phyloP scores from a whole-genome alignment of 2,888 invertebrate genomes.

The Caenorhabditis imperialis region DNA sequence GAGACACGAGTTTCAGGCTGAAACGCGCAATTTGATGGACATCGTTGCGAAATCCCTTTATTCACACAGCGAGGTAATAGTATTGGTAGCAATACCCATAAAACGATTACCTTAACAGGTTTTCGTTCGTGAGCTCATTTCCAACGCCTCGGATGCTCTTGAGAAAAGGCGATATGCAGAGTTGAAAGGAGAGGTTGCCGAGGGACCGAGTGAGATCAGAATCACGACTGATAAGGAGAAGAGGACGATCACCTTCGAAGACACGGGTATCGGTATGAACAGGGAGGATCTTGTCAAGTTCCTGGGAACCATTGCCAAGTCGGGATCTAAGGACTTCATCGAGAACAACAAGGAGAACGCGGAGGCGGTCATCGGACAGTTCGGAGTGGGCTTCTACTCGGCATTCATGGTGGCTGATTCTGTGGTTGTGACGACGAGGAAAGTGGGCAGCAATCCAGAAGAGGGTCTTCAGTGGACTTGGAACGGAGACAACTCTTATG shows the following conservation, averaged over 20 bases:
- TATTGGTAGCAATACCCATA: not conserved
- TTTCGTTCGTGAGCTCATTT: conserved; percentile 93
- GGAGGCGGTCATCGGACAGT: conserved; percentile 92
- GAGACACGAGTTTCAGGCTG: conserved; percentile 94
- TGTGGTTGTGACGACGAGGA: conserved; percentile 91
- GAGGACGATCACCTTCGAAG: conserved; percentile 81
- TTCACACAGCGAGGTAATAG: conserved; percentile 91
- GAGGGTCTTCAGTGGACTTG: conserved; percentile 89
- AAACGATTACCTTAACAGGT: conserved; percentile 82
- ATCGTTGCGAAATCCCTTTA: conserved; percentile 97
- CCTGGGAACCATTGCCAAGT: conserved; percentile 94
- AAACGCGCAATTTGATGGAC: conserved; percentile 93
- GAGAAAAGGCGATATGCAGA: conserved; percentile 91
- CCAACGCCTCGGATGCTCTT: conserved; percentile 96
- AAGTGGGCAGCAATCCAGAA: conserved; percentile 81
- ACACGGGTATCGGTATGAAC: conserved; percentile 95
- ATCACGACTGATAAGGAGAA: conserved; percentile 53
- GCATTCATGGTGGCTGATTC: conserved; percentile 96
- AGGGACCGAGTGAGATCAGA: conserved; percentile 57
- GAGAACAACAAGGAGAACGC: conserved; percentile 78
- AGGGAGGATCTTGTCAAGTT: conserved; percentile 91
- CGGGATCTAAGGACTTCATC: conserved; percentile 87
- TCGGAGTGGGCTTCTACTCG: conserved; percentile 98
- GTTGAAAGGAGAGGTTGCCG: conserved; percentile 59
- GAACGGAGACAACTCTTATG: conserved; percentile 85